Conservation (phyloP, 2,888 invertebrate species). For the Sesia apiformis region DNA sequence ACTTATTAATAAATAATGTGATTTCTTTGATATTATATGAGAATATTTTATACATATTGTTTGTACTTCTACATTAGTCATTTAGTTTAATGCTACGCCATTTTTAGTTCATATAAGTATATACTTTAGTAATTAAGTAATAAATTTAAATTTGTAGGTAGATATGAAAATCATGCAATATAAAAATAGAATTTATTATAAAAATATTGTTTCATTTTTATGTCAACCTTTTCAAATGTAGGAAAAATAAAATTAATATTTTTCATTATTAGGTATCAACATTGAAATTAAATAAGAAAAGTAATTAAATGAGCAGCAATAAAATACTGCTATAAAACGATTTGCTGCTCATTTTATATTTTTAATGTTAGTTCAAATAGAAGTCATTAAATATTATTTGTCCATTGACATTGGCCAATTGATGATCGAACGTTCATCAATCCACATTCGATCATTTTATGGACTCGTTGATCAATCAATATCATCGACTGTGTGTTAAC, state of each 20-base stretch:
- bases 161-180: constrained; percentile 8
- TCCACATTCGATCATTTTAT: no score
- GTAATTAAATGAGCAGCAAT: no score
- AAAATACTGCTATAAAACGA: no score
- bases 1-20: constrained; percentile 21
- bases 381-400: no score
- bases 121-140: background rate
- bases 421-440: no score
- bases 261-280: background rate
- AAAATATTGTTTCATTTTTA: constrained; percentile 11
- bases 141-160: background rate
- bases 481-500: no score
- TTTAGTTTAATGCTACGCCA: constrained; percentile 25
- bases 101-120: constrained; percentile 27
- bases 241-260: constrained; percentile 27
- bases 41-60: constrained; percentile 35
- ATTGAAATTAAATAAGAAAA: no score
- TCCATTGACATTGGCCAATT: no score
- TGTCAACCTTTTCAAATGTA: background rate
- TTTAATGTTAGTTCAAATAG: no score
- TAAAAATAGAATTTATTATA: constrained; percentile 19
- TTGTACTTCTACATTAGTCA: constrained; percentile 52
- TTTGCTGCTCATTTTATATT: no score
- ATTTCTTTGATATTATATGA: constrained; percentile 43
- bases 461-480: no score